Percentiles rank a stretch among this genome's conserved stretches.
phyloP scores from a whole-genome alignment of 2,113 vertebrate species.

The Ameiurus melas region DNA sequence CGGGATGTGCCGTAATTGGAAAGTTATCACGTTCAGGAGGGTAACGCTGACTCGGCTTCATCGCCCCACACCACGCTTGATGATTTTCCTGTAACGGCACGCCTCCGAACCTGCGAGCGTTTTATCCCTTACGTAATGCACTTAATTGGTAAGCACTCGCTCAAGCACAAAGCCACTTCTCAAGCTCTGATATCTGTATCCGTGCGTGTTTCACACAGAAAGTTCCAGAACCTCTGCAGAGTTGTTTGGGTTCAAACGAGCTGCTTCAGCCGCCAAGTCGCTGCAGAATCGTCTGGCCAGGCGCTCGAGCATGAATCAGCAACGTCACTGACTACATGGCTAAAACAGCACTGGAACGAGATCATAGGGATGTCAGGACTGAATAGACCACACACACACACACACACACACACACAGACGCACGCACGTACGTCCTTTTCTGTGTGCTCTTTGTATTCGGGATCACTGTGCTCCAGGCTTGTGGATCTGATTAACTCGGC shows the following conservation, averaged over 20 bases:
- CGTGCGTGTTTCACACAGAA: constrained; percentile 18
- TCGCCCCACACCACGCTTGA: background rate
- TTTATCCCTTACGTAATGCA: background rate
- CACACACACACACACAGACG: background rate
- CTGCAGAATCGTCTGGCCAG: constrained; percentile 3
- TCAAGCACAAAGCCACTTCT: background rate
- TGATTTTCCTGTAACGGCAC: background rate
- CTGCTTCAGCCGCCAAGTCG: background rate
- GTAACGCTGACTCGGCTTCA: background rate
- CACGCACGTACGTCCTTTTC: background rate
- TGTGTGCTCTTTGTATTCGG: background rate
- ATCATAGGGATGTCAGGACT: background rate
- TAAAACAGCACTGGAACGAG: constrained; percentile 2
- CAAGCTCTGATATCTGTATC: background rate
- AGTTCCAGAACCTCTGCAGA: constrained; percentile 14
- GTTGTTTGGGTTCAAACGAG: background rate
- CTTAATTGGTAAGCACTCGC: background rate
- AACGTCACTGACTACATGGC: constrained; percentile 3
- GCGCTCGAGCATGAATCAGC: constrained; percentile 9
- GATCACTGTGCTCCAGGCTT: background rate
- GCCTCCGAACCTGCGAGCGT: background rate
- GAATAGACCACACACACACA: background rate
- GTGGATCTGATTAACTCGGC: background rate
- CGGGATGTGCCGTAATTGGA: background rate
- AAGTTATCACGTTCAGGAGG: too few relatives aligned